Conservation (phyloP, 2,113 vertebrate species). For the Xerus inauris region DNA sequence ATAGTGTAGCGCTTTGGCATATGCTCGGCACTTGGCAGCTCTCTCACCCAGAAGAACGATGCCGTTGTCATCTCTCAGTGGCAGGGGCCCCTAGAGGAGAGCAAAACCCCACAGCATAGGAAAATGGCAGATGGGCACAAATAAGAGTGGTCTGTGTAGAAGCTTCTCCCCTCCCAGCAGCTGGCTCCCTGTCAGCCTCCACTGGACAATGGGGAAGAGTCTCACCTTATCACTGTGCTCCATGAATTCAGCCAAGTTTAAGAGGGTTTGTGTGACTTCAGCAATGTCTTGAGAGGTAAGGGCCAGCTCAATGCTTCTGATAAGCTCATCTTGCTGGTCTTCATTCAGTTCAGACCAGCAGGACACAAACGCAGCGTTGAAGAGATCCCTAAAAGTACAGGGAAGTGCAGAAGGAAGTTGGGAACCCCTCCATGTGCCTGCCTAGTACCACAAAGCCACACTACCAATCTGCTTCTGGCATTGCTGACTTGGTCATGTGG, state of each 20-base stretch:
- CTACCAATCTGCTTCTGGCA: not conserved
- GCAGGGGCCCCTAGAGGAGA: conserved; percentile 93
- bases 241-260: conserved; percentile 99
- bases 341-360: conserved; percentile 99
- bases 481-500: not conserved
- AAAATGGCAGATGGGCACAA: not conserved
- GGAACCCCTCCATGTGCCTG: not conserved
- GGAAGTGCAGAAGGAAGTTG: not conserved
- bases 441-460: not conserved
- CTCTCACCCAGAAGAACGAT: conserved; percentile 97
- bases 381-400: conserved; percentile 91
- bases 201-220: not conserved
- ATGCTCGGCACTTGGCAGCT: conserved; percentile 97
- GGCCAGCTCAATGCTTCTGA: conserved; percentile 97
- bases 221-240: conserved; percentile 99
- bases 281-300: conserved; percentile 98
- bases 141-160: fast-evolving
- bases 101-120: not conserved
- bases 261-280: conserved; percentile 97
- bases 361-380: conserved; percentile 98
- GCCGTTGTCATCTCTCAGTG: conserved; percentile 97
- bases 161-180: not conserved
- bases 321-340: conserved; percentile 98
- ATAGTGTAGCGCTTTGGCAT: conserved; percentile 98
- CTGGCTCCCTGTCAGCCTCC: not conserved